These are phyloP conservation scores for Adrianichthys oophorus DNA, from an alignment of 2,797 vertebrate genomes.

Conservation along the genomic window DNA sequence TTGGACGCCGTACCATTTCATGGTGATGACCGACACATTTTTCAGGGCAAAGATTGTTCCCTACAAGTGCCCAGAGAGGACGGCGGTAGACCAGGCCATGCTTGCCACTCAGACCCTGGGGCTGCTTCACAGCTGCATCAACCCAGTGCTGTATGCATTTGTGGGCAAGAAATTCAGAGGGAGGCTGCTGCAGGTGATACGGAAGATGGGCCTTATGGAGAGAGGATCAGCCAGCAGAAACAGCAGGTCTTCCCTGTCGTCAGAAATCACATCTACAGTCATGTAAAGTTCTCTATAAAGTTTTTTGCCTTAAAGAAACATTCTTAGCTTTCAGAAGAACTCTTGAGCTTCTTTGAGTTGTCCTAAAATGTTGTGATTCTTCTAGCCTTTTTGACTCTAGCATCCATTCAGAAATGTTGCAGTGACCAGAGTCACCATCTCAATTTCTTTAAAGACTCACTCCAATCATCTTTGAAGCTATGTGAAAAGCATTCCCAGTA, in stretches of 20 bases:
- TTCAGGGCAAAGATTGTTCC: constrained; percentile 56
- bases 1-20: constrained; percentile 73
- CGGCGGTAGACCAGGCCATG: constrained; percentile 61
- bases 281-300: constrained; percentile 51
- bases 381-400: too few relatives aligned
- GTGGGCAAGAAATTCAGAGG: constrained; percentile 72
- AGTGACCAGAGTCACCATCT: too few relatives aligned
- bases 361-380: not conserved
- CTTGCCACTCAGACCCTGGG: constrained; percentile 70
- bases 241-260: constrained; percentile 65
- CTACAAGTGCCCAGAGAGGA: constrained; percentile 46
- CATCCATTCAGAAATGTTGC: too few relatives aligned
- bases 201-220: constrained; percentile 33
- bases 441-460: too few relatives aligned
- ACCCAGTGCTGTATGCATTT: constrained; percentile 76
- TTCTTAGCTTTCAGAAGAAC: too few relatives aligned
- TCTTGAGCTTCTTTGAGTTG: not conserved
- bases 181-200: constrained; percentile 41
- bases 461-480: too few relatives aligned
- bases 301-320: not conserved
- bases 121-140: constrained; percentile 75
- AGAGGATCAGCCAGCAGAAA: constrained; percentile 11
- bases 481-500: too few relatives aligned
- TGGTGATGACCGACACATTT: constrained; percentile 66
- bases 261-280: constrained; percentile 62